Conservation (phyloP, 2,888 invertebrate species). For the Phytoseiulus persimilis region DNA sequence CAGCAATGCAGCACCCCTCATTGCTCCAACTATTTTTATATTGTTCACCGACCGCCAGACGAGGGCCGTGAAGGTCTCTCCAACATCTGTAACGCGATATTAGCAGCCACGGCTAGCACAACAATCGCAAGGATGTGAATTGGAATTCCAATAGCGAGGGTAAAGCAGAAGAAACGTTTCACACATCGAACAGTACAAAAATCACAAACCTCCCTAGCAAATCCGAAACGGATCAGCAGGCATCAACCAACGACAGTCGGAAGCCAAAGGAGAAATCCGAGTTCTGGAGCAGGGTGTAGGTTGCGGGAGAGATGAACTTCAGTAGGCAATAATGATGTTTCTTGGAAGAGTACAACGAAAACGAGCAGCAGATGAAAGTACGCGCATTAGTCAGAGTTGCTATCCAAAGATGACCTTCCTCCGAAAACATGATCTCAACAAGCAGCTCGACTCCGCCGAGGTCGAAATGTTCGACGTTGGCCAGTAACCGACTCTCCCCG, state of each 20-base stretch:
- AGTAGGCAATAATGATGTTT: background rate
- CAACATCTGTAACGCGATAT: background rate
- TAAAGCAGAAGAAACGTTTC: background rate
- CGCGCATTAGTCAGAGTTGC: background rate
- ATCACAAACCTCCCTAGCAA: background rate
- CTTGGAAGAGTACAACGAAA: background rate
- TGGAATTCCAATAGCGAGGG: background rate
- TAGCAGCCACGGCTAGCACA: background rate
- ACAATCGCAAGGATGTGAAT: background rate
- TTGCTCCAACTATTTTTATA: background rate
- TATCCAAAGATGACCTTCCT: background rate
- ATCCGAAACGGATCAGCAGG: background rate
- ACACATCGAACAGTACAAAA: background rate
- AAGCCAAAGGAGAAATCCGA: background rate
- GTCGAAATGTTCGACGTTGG: background rate
- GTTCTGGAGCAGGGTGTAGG: background rate
- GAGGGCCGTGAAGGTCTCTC: background rate
- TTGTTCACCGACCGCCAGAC: background rate
- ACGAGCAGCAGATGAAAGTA: background rate
- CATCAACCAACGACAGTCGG: background rate
- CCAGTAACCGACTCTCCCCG: background rate
- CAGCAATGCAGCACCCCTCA: background rate
- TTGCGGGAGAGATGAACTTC: background rate
- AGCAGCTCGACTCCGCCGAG: background rate
- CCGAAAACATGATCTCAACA: background rate